Conservation (phyloP, 1,140 invertebrate genomes). For the Frieseomelitta varia region DNA sequence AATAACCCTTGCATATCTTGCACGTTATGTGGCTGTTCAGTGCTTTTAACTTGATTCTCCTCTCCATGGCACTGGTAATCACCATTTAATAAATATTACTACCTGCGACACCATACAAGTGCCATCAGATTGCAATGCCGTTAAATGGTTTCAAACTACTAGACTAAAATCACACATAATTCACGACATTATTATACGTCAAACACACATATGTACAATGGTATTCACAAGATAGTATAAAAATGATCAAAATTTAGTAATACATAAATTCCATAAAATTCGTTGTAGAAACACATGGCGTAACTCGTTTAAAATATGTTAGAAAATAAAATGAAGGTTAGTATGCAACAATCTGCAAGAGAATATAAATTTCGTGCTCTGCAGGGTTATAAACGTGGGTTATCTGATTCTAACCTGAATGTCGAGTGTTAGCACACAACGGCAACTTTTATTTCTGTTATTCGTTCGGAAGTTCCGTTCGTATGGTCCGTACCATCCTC, state of each 20-base stretch:
- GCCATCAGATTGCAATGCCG: background rate
- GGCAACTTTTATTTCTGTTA: slow-evolving; percentile 34
- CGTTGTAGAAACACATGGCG: background rate
- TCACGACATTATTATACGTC: background rate
- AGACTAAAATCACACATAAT: background rate
- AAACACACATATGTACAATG: background rate
- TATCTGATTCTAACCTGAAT: slow-evolving; percentile 74
- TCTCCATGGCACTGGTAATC: slow-evolving; percentile 88
- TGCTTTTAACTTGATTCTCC: slow-evolving; percentile 94
- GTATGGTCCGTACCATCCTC: slow-evolving; percentile 22
- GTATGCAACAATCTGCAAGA: background rate
- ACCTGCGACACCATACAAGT: slow-evolving; percentile 38
- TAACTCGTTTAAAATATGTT: background rate
- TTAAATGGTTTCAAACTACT: background rate
- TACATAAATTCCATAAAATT: background rate
- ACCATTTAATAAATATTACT: slow-evolving; percentile 74
- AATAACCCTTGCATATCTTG: slow-evolving; percentile 97
- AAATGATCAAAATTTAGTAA: background rate
- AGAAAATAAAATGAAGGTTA: background rate
- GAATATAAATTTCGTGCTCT: background rate
- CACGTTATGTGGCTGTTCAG: slow-evolving; percentile 97
- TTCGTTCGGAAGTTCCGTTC: slow-evolving; percentile 4
- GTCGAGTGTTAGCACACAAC: slow-evolving; percentile 34
- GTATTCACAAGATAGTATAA: background rate
- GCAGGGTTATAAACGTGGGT: slow-evolving; percentile 66